These are phyloP conservation scores for Oophaga pumilio DNA, from an alignment of 2,113 vertebrate genomes.

Conservation along the genomic window DNA sequence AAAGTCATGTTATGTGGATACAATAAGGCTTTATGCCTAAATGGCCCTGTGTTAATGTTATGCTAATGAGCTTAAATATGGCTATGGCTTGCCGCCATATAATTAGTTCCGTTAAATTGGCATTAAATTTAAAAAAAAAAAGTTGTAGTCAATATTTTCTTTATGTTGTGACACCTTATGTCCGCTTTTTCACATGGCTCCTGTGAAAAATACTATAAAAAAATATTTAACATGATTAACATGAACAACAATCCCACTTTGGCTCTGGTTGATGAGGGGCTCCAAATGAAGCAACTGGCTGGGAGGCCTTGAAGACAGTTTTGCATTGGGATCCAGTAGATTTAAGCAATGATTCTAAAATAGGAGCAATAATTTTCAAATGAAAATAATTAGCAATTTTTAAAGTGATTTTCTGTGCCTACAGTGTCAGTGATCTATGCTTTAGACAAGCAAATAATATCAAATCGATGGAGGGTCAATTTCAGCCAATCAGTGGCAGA, in stretches of 20 bases:
- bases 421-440: too few species aligned
- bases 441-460: too few species aligned
- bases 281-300: too few species aligned
- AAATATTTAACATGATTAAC: background rate
- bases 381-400: too few species aligned
- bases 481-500: too few species aligned
- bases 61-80: conserved; percentile 46
- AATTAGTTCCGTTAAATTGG: conserved; percentile 25
- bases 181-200: background rate
- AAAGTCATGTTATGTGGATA: conserved; percentile 46
- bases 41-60: conserved; percentile 48
- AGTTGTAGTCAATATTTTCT: background rate
- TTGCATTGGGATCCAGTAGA: background rate
- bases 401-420: too few species aligned
- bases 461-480: too few species aligned
- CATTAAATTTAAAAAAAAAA: background rate
- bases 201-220: too few species aligned
- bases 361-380: background rate
- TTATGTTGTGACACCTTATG: background rate
- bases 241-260: too few species aligned
- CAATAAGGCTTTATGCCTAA: conserved; percentile 43
- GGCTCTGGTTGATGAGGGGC: too few species aligned
- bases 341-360: too few species aligned
- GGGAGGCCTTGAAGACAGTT: too few species aligned
- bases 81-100: conserved; percentile 33